These are phyloP conservation scores for Nasonia vitripennis DNA, from an alignment of 1,140 invertebrate genomes.

Conservation along the genomic window DNA sequence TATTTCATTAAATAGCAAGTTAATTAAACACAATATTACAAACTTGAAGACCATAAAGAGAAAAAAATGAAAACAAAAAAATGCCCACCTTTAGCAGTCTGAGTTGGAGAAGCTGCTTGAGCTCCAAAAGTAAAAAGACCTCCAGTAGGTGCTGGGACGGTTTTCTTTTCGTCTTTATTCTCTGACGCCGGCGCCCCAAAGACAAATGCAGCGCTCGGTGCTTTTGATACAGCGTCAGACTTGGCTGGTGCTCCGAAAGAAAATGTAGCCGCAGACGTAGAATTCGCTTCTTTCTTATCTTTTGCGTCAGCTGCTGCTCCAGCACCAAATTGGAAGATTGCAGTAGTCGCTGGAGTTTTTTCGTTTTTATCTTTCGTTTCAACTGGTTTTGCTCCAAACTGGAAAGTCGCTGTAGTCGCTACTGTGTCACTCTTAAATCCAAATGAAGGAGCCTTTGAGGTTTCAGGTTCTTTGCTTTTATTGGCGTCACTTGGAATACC, in stretches of 20 bases:
- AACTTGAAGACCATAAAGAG: not conserved
- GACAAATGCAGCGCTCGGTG: conserved; percentile 10
- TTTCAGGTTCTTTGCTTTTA: conserved; percentile 8
- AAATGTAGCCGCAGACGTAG: conserved; percentile 58
- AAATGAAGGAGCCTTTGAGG: not conserved
- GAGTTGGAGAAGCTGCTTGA: not conserved
- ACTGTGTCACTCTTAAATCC: conserved; percentile 13
- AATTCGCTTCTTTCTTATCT: not conserved
- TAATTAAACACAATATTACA: not conserved
- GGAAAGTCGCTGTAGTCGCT: conserved; percentile 27
- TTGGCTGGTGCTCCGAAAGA: conserved; percentile 66
- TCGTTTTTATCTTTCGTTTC: conserved; percentile 5
- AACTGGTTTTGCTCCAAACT: conserved; percentile 38
- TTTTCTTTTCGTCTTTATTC: conserved; percentile 40
- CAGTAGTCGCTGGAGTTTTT: not conserved
- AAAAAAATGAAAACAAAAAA: not conserved
- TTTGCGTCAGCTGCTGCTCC: not conserved
- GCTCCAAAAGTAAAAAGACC: not conserved
- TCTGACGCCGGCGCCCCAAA: conserved; percentile 6
- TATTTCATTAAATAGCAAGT: not conserved
- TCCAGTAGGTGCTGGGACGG: not conserved
- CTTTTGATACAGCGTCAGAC: not conserved
- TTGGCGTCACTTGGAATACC: conserved; percentile 49
- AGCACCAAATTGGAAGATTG: conserved; percentile 45
- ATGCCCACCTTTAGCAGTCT: conserved; percentile 1